These are phyloP conservation scores for Holcopasites calliopsidis DNA, from an alignment of 1,140 invertebrate genomes.

Conservation along the genomic window DNA sequence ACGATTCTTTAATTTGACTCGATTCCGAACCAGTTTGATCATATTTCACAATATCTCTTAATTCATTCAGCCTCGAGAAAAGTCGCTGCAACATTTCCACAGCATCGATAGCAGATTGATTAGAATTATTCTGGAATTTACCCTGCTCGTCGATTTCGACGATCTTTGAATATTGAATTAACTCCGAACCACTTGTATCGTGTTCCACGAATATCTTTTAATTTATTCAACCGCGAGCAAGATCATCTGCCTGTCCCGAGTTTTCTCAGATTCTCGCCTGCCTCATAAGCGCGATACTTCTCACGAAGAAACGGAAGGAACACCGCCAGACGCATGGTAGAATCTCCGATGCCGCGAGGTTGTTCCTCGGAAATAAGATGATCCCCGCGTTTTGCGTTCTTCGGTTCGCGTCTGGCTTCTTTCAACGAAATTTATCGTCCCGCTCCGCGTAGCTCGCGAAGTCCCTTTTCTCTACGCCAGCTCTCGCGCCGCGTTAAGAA, in stretches of 20 bases:
- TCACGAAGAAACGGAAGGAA: background rate
- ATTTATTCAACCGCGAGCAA: background rate
- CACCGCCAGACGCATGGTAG: background rate
- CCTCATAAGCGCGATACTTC: constrained; percentile 8
- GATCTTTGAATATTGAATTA: too few relatives aligned
- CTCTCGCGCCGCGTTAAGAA: constrained; percentile 18
- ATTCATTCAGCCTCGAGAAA: too few relatives aligned
- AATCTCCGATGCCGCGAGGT: constrained; percentile 17
- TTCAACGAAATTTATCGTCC: constrained; percentile 53
- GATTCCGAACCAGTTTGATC: too few relatives aligned
- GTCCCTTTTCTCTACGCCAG: too few relatives aligned
- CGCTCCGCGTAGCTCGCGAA: background rate
- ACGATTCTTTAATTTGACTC: too few relatives aligned
- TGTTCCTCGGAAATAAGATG: constrained; percentile 44
- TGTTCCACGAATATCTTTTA: background rate
- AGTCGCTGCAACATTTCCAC: too few relatives aligned
- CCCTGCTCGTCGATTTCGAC: too few relatives aligned
- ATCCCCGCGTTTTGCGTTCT: constrained; percentile 45
- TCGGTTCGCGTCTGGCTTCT: constrained; percentile 45
- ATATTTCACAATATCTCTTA: too few relatives aligned
- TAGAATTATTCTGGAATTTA: too few relatives aligned
- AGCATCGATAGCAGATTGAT: too few relatives aligned
- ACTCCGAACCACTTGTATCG: too few relatives aligned
- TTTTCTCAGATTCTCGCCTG: background rate
- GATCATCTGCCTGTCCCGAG: too few relatives aligned